Evolutionary conservation across 2,888 invertebrate species (phyloP).

Genomic region (Trilocha varians): DNA sequence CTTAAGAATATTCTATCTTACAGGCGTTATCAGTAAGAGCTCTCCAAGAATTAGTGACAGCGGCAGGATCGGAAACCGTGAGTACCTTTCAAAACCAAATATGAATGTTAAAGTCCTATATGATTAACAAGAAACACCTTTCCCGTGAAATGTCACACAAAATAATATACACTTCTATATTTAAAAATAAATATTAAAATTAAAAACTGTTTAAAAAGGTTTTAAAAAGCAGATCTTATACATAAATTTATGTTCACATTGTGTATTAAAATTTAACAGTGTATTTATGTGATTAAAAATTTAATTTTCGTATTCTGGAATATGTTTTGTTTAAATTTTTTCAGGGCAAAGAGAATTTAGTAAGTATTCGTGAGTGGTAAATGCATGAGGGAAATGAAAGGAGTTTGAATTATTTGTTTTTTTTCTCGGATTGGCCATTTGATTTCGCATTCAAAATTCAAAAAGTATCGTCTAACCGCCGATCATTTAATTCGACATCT

Average conservation of each 20-base stretch:
- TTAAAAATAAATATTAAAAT: not conserved
- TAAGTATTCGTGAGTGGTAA: slow-evolving; percentile 61
- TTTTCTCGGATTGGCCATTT: not conserved
- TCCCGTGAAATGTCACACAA: slow-evolving; percentile 35
- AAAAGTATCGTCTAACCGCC: too few species aligned
- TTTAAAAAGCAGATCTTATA: slow-evolving; percentile 46
- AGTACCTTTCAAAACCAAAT: slow-evolving; percentile 42
- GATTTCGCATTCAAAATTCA: not conserved
- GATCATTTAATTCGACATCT: too few species aligned
- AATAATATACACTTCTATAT: slow-evolving; percentile 28
- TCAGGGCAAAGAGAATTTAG: slow-evolving; percentile 72
- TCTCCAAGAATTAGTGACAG: slow-evolving; percentile 98
- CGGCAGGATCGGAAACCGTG: slow-evolving; percentile 94
- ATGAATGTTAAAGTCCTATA: slow-evolving; percentile 21
- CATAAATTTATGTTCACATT: slow-evolving; percentile 24
- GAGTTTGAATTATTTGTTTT: not conserved
- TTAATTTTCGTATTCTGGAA: slow-evolving; percentile 22
- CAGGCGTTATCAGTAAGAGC: slow-evolving; percentile 97
- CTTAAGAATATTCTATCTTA: slow-evolving; percentile 5
- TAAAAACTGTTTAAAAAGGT: slow-evolving; percentile 26
- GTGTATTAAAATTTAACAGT: slow-evolving; percentile 21
- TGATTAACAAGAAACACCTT: slow-evolving; percentile 45
- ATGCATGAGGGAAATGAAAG: slow-evolving; percentile 29
- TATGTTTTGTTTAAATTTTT: slow-evolving; percentile 61
- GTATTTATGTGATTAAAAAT: slow-evolving; percentile 12